phyloP scores from a whole-genome alignment of 2,113 vertebrate species.

The Lasiurus cinereus region DNA sequence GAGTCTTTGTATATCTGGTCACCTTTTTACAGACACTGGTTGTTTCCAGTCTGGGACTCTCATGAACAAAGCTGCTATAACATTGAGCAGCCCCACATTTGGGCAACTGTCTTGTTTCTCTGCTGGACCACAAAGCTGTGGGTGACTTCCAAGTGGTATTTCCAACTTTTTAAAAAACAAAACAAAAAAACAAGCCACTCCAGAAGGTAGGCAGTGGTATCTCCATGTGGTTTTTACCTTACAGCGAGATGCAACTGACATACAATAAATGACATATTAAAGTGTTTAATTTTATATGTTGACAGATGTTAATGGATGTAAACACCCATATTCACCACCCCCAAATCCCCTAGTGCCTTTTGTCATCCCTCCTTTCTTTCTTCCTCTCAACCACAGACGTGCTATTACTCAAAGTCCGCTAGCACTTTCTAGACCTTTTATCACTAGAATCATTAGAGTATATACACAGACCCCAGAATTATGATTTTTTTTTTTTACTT shows the following conservation, averaged over 20 bases:
- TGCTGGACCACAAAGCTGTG: background rate
- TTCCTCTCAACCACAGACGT: background rate
- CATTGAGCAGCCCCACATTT: background rate
- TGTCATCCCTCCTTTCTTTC: background rate
- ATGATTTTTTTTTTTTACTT: background rate
- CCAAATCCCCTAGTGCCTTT: background rate
- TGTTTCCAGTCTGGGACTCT: background rate
- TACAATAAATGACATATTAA: background rate
- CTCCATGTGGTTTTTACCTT: background rate
- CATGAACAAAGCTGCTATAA: background rate
- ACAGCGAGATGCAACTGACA: background rate
- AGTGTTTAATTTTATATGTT: background rate
- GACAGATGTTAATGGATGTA: background rate
- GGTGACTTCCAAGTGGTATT: background rate
- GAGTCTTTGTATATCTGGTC: background rate
- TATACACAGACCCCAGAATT: background rate
- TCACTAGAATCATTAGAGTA: accelerated
- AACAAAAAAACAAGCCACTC: background rate
- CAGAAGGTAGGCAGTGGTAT: no score
- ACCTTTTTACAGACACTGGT: background rate
- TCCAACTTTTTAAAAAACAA: background rate
- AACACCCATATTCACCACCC: background rate
- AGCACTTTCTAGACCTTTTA: background rate
- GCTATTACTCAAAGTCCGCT: background rate
- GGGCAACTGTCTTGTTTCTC: background rate